Conservation (phyloP, 2,888 invertebrate species). For the Chrysolina americana region DNA sequence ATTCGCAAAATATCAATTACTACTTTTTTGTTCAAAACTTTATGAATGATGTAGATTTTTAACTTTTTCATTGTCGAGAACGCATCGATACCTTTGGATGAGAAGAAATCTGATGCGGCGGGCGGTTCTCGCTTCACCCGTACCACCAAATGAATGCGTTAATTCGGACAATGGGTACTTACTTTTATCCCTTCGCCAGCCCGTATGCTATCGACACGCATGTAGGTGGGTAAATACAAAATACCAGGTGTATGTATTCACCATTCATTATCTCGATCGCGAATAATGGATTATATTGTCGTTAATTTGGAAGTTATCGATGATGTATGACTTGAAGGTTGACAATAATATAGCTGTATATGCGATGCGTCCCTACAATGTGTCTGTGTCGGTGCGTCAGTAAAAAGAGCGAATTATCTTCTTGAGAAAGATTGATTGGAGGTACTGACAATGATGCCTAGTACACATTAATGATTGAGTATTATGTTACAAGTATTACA, state of each 20-base stretch:
- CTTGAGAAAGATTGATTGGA: too few relatives aligned
- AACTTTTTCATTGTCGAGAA: background rate
- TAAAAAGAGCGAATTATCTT: too few relatives aligned
- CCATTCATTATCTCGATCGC: constrained; percentile 14
- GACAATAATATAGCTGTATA: constrained; percentile 1
- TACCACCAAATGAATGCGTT: background rate
- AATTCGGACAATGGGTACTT: constrained; percentile 15
- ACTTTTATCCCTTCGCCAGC: background rate
- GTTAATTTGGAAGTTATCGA: constrained; percentile 14
- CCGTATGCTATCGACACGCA: constrained; percentile 7
- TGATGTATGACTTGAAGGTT: constrained; percentile 13
- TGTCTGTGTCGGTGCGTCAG: too few relatives aligned
- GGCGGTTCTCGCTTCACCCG: background rate
- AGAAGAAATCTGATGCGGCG: background rate
- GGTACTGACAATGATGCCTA: too few relatives aligned
- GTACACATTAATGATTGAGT: too few relatives aligned
- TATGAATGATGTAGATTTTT: too few relatives aligned
- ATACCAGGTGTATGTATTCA: constrained; percentile 23
- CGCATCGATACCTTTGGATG: background rate
- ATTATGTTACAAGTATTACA: too few relatives aligned
- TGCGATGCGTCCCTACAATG: too few relatives aligned
- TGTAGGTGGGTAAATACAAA: constrained; percentile 20
- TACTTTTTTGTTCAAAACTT: too few relatives aligned
- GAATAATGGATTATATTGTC: background rate
- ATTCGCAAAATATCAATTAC: too few relatives aligned